Evolutionary conservation across 2,797 vertebrate genomes (phyloP).

Genomic region (Sparidentex hasta): DNA sequence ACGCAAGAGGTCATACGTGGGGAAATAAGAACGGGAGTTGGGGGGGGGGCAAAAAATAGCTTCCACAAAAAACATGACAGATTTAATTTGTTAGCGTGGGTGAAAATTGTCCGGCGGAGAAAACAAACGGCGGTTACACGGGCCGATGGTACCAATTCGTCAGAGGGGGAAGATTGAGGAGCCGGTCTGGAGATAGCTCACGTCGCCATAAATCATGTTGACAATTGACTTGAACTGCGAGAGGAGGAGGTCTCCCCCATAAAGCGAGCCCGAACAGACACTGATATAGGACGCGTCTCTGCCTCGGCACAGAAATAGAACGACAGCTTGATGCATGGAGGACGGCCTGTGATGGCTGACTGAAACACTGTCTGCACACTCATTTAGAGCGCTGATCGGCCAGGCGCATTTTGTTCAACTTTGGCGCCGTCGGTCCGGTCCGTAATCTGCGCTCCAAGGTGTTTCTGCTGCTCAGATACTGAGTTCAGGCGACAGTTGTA

Average conservation of each 20-base stretch:
- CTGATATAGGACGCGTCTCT: constrained; percentile 69
- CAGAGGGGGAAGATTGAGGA: constrained; percentile 76
- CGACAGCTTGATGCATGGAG: constrained; percentile 69
- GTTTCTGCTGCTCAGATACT: too few relatives aligned
- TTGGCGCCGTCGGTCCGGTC: background rate
- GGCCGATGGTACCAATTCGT: constrained; percentile 70
- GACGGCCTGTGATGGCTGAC: constrained; percentile 56
- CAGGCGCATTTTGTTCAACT: constrained; percentile 22
- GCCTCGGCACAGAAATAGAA: constrained; percentile 63
- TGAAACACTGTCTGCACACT: constrained; percentile 47
- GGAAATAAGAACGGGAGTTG: background rate
- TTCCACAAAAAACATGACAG: constrained; percentile 72
- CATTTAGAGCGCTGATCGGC: constrained; percentile 46
- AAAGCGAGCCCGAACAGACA: constrained; percentile 59
- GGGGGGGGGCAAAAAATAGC: constrained; percentile 42
- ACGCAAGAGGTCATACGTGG: constrained; percentile 48
- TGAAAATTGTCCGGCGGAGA: constrained; percentile 72
- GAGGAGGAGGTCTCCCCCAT: constrained; percentile 72
- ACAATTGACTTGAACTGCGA: constrained; percentile 77
- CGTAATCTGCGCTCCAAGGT: too few relatives aligned
- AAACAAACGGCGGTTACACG: constrained; percentile 76
- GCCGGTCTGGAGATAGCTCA: constrained; percentile 74
- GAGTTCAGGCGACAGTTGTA: too few relatives aligned
- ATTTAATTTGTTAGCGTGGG: constrained; percentile 77
- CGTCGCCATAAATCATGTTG: constrained; percentile 83